These are phyloP conservation scores for Drosophila nigrodunni DNA, from an alignment of 1,140 invertebrate genomes.

Conservation along the genomic window DNA sequence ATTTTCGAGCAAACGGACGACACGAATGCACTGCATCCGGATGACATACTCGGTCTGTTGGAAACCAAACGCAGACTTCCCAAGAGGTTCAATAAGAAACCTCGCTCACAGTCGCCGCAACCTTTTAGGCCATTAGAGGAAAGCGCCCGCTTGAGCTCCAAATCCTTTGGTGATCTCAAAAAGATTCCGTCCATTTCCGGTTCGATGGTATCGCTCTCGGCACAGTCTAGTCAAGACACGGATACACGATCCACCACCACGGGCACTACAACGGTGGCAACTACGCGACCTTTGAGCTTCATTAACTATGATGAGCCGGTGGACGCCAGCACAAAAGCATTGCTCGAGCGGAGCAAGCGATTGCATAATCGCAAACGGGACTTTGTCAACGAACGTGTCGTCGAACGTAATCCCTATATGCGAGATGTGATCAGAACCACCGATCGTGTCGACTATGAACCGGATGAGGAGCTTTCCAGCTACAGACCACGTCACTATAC, in stretches of 20 bases:
- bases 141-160: slow-evolving; percentile 62
- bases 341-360: slow-evolving; percentile 78
- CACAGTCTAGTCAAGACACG: slow-evolving; percentile 68
- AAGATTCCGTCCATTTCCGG: slow-evolving; percentile 37
- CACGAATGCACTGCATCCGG: slow-evolving; percentile 35
- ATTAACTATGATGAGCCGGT: slow-evolving; percentile 51
- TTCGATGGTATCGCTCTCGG: slow-evolving; percentile 62
- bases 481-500: slow-evolving; percentile 62
- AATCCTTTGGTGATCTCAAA: slow-evolving; percentile 66
- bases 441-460: slow-evolving; percentile 51
- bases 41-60: slow-evolving; percentile 50
- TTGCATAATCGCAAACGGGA: slow-evolving; percentile 79
- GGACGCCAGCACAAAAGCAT: slow-evolving; percentile 67
- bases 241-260: slow-evolving; percentile 61
- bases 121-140: slow-evolving; percentile 56
- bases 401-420: slow-evolving; percentile 83
- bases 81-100: slow-evolving; percentile 49
- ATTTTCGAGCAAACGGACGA: slow-evolving; percentile 45
- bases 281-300: slow-evolving; percentile 52
- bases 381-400: slow-evolving; percentile 79
- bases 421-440: slow-evolving; percentile 66
- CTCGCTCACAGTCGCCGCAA: slow-evolving; percentile 68
- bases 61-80: slow-evolving; percentile 24
- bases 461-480: slow-evolving; percentile 62
- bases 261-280: slow-evolving; percentile 62